Evolutionary conservation across 2,797 vertebrate species (phyloP).

Genomic region (Somateria mollissima): DNA sequence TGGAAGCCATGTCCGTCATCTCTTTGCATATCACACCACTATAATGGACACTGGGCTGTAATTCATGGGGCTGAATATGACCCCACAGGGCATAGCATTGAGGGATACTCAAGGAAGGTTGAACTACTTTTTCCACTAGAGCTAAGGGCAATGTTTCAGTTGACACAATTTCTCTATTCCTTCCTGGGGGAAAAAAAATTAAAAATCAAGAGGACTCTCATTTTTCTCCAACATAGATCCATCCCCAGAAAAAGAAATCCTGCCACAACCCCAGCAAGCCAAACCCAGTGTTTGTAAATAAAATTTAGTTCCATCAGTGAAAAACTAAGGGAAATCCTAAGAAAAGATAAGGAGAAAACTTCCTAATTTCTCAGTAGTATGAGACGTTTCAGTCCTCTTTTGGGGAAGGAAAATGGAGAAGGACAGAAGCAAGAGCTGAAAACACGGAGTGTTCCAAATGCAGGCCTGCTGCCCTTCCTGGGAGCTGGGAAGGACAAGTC

Average conservation of each 20-base stretch:
- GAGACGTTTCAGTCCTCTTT: background rate
- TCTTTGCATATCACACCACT: background rate
- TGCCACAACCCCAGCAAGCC: background rate
- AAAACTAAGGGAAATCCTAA: background rate
- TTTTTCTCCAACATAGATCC: background rate
- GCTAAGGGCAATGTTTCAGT: background rate
- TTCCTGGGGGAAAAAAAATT: background rate
- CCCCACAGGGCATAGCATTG: background rate
- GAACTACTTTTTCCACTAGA: background rate
- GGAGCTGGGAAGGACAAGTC: background rate
- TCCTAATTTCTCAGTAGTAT: background rate
- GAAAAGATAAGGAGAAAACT: background rate
- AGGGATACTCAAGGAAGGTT: background rate
- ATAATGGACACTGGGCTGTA: background rate
- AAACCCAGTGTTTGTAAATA: background rate
- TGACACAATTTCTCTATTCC: background rate
- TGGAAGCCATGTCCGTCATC: background rate
- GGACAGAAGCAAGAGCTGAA: background rate
- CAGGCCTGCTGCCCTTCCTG: background rate
- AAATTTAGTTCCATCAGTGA: background rate
- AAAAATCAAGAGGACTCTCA: accelerated
- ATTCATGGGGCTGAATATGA: background rate
- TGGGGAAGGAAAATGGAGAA: background rate
- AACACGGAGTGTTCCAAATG: background rate
- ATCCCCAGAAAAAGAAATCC: background rate